Percentiles rank a stretch among this genome's conserved stretches.
These are phyloP conservation scores for Eupithecia vulgata DNA, from an alignment of 2,888 invertebrate genomes.

Conservation along the genomic window DNA sequence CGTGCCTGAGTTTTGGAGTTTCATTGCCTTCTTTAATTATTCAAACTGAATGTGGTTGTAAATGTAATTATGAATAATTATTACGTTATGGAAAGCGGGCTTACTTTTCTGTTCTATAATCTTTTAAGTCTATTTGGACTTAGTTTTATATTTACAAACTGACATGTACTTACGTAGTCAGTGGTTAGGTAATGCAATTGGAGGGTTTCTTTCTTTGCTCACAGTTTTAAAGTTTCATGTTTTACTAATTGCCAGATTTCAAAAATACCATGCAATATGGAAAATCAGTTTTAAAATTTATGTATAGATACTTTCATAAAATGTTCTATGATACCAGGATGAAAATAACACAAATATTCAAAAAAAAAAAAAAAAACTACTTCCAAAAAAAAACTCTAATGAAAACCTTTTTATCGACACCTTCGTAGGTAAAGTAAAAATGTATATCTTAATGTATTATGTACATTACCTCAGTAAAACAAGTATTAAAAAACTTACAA, in stretches of 20 bases:
- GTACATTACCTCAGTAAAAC: neutral
- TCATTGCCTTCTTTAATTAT: conserved; percentile 59
- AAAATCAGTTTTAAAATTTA: neutral
- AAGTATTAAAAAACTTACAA: conserved; percentile 1
- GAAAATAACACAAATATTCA: too few species aligned
- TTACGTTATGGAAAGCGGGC: conserved; percentile 26
- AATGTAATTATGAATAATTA: conserved; percentile 37
- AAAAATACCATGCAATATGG: neutral
- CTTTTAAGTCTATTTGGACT: neutral
- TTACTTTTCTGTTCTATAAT: conserved; percentile 13
- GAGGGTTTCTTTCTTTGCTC: too few species aligned
- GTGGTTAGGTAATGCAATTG: neutral
- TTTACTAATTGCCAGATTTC: too few species aligned
- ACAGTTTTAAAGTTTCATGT: too few species aligned
- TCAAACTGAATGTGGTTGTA: conserved; percentile 43
- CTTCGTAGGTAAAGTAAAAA: too few species aligned
- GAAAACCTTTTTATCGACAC: too few species aligned
- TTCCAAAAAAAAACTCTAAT: too few species aligned
- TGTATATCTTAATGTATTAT: too few species aligned
- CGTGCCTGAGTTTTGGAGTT: conserved; percentile 61
- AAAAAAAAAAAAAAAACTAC: too few species aligned
- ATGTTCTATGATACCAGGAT: too few species aligned
- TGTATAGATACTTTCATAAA: too few species aligned
- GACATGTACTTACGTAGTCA: neutral
- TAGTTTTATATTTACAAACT: neutral